Conservation (phyloP, 1,140 invertebrate genomes). For the Drosophila serrata region DNA sequence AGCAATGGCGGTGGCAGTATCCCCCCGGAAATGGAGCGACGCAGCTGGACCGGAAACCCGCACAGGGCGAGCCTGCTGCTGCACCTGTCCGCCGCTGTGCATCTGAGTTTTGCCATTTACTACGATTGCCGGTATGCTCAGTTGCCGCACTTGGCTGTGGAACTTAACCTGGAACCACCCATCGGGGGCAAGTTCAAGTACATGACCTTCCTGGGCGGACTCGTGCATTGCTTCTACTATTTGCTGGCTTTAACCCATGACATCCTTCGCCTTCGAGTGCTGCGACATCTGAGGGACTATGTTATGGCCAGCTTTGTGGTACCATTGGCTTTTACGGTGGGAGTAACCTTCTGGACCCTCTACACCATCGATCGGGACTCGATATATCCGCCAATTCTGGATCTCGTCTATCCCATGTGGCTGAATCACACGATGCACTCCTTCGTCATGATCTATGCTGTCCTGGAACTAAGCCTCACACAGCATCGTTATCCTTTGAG, state of each 20-base stretch:
- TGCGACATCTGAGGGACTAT: slow-evolving; percentile 90
- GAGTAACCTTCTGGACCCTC: slow-evolving; percentile 94
- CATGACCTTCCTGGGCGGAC: slow-evolving; percentile 92
- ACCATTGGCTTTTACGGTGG: slow-evolving; percentile 92
- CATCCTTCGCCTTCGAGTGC: slow-evolving; percentile 87
- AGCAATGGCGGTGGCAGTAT: neutral
- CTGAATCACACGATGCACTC: slow-evolving; percentile 95
- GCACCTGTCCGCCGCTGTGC: slow-evolving; percentile 87
- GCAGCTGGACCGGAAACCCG: neutral
- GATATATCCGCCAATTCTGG: slow-evolving; percentile 91
- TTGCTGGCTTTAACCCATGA: slow-evolving; percentile 89
- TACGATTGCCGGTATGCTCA: slow-evolving; percentile 89
- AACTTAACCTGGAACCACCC: slow-evolving; percentile 79
- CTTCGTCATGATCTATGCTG: slow-evolving; percentile 89
- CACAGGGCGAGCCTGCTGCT: slow-evolving; percentile 82
- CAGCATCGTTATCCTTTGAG: slow-evolving; percentile 89
- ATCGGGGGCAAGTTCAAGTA: slow-evolving; percentile 93
- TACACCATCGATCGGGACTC: slow-evolving; percentile 92
- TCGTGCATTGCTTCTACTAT: slow-evolving; percentile 90
- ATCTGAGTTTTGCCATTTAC: slow-evolving; percentile 90
- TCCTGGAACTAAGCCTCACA: slow-evolving; percentile 88
- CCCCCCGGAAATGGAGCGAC: slow-evolving; percentile 20
- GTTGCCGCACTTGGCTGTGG: slow-evolving; percentile 87
- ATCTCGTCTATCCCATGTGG: slow-evolving; percentile 92
- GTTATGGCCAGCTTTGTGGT: slow-evolving; percentile 90